Percentiles rank a stretch among this genome's conserved stretches.
Evolutionary conservation across 1,140 invertebrate genomes (phyloP).

Genomic region (Phymastichus coffea): DNA sequence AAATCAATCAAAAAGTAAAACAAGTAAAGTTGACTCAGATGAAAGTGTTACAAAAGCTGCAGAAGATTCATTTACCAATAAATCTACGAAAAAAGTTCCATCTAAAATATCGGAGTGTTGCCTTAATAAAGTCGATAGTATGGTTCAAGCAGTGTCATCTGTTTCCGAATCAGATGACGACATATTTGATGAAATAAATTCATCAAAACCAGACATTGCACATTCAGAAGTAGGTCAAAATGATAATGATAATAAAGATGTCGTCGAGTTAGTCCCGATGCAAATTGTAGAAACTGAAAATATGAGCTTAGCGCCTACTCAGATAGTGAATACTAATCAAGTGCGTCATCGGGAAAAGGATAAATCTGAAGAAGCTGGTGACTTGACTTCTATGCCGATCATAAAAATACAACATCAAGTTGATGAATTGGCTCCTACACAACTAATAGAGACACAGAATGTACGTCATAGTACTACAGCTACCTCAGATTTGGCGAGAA

Average conservation of each 20-base stretch:
- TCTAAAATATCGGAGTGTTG: no score
- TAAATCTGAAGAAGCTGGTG: not conserved
- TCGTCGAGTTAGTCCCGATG: not conserved
- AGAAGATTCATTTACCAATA: no score
- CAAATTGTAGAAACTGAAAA: not conserved
- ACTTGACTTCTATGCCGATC: not conserved
- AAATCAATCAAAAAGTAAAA: not conserved
- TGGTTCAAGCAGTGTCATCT: no score
- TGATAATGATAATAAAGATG: not conserved
- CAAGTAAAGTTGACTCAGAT: slow-evolving; percentile 1
- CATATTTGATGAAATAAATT: slow-evolving; percentile 22
- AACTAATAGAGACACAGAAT: slow-evolving; percentile 11
- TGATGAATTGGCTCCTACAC: slow-evolving; percentile 22
- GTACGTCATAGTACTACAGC: not conserved
- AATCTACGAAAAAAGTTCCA: no score
- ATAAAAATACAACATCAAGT: not conserved
- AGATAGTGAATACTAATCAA: not conserved
- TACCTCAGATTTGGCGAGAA: not conserved
- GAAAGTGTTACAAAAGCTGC: not conserved
- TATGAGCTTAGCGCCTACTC: not conserved
- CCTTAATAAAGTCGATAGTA: no score
- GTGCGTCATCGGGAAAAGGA: not conserved
- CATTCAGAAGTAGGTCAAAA: not conserved
- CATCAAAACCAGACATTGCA: not conserved
- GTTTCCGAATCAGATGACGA: slow-evolving; percentile 30